Evolutionary conservation across 2,113 vertebrate genomes (phyloP), one percentile per base, ranked within the genome.

Genomic region (Psettodes erumei): DNA sequence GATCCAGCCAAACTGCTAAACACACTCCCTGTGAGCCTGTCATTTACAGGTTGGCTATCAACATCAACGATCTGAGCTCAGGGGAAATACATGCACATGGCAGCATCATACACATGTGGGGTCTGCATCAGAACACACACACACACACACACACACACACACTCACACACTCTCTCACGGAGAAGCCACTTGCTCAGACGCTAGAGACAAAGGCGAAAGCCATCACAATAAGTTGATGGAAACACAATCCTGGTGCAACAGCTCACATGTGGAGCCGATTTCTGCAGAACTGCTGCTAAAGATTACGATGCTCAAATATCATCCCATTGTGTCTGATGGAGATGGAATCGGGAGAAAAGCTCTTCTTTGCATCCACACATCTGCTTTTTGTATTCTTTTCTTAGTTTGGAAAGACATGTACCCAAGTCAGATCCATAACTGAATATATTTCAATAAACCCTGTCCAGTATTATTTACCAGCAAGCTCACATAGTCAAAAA

Each of bases 1-100:
- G 89, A 91, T 90, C 92, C 87, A 87, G 84, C 65, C 90, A 93
- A 91, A 94, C 88, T 90, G 91, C 88, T 93, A 90, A 94, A 90
- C 88, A 86, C 85, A 88, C 88, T 94, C 94, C 93, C 93, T 85
- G 83, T 90, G 92, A 89, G 94, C 89, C 92, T 94, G 94, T 94
- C 94, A 94, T 94, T 94, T 94, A 92, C 93, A 93, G 91, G 90
- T 91, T 87, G 78, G 72, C 77, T 90, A 92, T 94, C 73, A 92
- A 94, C 82, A 76, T 92, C 84, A 85, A 89, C 84, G 79, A 73
- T 89, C 75, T 42, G 56, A 83, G 67, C 90, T 90, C 88, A 32
- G 71, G 90, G 89, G 89, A 88, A 55, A 2, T 15, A 66, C 48
- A 64, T 48, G 58, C 75, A 82, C 80, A 48, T 67, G 75, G 37